Evolutionary conservation across 1,140 invertebrate species (phyloP).

Genomic region (Cydia splendana): DNA sequence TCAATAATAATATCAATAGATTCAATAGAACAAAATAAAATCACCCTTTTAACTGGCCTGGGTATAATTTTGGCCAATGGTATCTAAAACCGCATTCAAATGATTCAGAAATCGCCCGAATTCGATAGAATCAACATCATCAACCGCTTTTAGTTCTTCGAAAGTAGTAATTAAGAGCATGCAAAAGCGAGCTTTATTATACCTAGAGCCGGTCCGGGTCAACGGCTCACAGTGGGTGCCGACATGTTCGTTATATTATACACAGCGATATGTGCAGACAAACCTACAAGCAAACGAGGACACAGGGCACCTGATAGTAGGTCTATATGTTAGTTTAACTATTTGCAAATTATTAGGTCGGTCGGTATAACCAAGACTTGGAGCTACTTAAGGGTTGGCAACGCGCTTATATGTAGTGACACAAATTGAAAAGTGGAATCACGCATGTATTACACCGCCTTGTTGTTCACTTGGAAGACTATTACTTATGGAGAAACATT

Average conservation of each 20-base stretch:
- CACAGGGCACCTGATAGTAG: background rate
- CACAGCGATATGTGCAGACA: background rate
- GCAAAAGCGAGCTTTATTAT: conserved; percentile 54
- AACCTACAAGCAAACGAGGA: background rate
- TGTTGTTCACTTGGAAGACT: too few species aligned
- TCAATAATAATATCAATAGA: background rate
- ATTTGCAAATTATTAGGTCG: background rate
- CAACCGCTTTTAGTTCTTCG: conserved; percentile 44
- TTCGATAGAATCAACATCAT: conserved; percentile 33
- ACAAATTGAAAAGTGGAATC: too few species aligned
- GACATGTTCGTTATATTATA: background rate
- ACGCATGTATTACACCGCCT: too few species aligned
- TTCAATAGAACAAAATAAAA: too few species aligned
- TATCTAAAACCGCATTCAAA: background rate
- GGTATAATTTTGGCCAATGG: background rate
- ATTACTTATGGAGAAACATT: too few species aligned
- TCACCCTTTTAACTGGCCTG: background rate
- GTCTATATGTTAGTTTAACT: background rate
- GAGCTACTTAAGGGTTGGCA: too few species aligned
- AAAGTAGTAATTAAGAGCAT: conserved; percentile 65
- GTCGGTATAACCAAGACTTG: too few species aligned
- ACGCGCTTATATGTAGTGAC: too few species aligned
- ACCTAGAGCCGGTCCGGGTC: conserved; percentile 41
- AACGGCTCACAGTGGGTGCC: conserved; percentile 10
- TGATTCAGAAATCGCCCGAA: conserved; percentile 34